Conservation (phyloP, 2,888 invertebrate species). For the Pseudolycoriella hygida region DNA sequence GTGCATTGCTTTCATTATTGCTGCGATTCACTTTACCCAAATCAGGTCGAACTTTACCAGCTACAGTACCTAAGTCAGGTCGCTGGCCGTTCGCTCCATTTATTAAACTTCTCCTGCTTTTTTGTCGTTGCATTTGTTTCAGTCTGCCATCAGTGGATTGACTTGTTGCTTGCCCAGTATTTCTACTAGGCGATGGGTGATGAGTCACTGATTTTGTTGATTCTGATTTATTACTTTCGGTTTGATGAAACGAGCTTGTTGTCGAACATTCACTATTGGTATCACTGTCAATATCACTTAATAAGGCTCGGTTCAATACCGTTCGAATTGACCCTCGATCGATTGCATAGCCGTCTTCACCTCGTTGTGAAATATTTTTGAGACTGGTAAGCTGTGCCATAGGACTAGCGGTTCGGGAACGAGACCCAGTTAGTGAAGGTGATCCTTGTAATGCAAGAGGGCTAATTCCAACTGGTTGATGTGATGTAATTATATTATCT, state of each 20-base stretch:
- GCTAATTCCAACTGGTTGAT: slow-evolving; percentile 37
- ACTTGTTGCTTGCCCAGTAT: slow-evolving; percentile 19
- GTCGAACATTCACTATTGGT: slow-evolving; percentile 12
- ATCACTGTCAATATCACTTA: slow-evolving; percentile 15
- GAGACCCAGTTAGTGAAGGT: slow-evolving; percentile 23
- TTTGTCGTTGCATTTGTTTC: slow-evolving; percentile 34
- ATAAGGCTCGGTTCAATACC: slow-evolving; percentile 21
- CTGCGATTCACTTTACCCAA: slow-evolving; percentile 17
- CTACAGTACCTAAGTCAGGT: slow-evolving; percentile 39
- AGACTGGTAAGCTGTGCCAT: slow-evolving; percentile 65
- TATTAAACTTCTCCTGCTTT: slow-evolving; percentile 30
- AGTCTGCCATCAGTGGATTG: slow-evolving; percentile 18
- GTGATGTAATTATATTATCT: slow-evolving; percentile 38
- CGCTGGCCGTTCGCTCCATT: slow-evolving; percentile 30
- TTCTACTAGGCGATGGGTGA: slow-evolving; percentile 17
- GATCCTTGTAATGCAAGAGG: slow-evolving; percentile 44
- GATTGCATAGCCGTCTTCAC: slow-evolving; percentile 19
- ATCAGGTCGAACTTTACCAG: slow-evolving; percentile 10
- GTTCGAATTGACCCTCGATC: slow-evolving; percentile 29
- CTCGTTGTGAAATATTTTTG: slow-evolving; percentile 30
- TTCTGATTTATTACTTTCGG: slow-evolving; percentile 12
- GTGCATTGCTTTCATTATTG: slow-evolving; percentile 17
- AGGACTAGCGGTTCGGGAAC: slow-evolving; percentile 50
- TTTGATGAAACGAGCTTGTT: neutral
- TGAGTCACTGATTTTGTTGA: slow-evolving; percentile 25